Percentiles rank a stretch among this genome's conserved stretches.
These are phyloP conservation scores for Drosophila picticornis DNA, from an alignment of 2,888 invertebrate species.

Conservation along the genomic window DNA sequence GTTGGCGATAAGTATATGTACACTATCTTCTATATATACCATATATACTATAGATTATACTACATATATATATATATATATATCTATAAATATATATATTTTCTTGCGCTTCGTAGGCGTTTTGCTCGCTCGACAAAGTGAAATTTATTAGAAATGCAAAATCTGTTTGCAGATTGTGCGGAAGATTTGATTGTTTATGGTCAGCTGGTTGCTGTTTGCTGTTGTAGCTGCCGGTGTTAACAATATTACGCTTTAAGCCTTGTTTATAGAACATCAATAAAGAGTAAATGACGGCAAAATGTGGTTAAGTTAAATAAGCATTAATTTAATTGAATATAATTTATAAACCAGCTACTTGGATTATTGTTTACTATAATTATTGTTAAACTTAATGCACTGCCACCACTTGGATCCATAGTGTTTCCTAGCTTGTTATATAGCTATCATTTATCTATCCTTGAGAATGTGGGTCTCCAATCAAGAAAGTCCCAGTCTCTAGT, in stretches of 20 bases:
- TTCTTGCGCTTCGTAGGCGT: slow-evolving; percentile 21
- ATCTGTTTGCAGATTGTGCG: slow-evolving; percentile 79
- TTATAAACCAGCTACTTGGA: neutral
- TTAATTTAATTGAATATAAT: neutral
- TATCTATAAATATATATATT: slow-evolving; percentile 7
- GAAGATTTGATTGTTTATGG: slow-evolving; percentile 77
- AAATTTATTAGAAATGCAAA: slow-evolving; percentile 81
- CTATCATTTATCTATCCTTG: neutral
- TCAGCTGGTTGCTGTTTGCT: slow-evolving; percentile 55
- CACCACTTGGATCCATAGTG: neutral
- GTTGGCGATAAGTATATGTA: slow-evolving; percentile 16
- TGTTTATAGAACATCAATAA: neutral
- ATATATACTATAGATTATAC: slow-evolving; percentile 7
- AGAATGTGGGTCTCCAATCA: neutral
- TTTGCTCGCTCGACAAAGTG: slow-evolving; percentile 66
- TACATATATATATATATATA: slow-evolving; percentile 11
- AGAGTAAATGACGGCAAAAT: neutral
- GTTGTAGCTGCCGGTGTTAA: slow-evolving; percentile 25
- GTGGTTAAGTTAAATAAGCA: neutral
- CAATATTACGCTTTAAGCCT: slow-evolving; percentile 13
- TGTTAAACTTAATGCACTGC: neutral
- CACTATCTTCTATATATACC: slow-evolving; percentile 4
- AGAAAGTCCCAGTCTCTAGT: neutral
- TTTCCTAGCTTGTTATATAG: neutral
- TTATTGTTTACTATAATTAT: neutral